These are phyloP conservation scores for Aythya baeri DNA, from an alignment of 2,113 vertebrate species.

Conservation along the genomic window DNA sequence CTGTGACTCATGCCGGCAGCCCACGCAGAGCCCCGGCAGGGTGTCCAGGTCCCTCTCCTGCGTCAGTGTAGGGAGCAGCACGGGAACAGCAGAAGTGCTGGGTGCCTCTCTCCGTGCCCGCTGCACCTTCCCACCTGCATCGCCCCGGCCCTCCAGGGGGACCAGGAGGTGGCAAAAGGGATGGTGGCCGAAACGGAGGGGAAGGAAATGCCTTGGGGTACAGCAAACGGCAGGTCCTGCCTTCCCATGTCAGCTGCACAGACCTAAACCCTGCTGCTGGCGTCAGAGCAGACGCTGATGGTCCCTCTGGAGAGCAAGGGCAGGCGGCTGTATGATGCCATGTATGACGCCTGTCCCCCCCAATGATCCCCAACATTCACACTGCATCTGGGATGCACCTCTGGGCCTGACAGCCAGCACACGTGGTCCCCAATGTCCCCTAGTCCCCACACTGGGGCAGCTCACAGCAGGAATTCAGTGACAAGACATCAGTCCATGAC, in stretches of 20 bases:
- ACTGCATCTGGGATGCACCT: fast-evolving
- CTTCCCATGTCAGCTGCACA: fast-evolving
- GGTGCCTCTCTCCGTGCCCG: background rate
- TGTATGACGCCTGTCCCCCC: background rate
- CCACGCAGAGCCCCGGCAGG: background rate
- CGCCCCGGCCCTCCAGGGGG: background rate
- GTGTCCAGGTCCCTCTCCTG: background rate
- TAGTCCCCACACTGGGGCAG: fast-evolving
- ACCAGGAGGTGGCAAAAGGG: fast-evolving
- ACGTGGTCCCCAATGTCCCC: fast-evolving
- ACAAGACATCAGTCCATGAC: background rate
- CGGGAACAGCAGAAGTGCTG: background rate
- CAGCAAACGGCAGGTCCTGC: fast-evolving
- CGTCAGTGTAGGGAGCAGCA: fast-evolving
- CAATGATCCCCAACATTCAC: background rate
- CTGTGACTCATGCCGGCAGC: conserved; percentile 34
- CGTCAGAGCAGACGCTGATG: fast-evolving
- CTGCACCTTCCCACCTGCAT: fast-evolving
- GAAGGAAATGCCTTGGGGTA: background rate
- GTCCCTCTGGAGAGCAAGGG: background rate
- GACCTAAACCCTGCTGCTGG: fast-evolving
- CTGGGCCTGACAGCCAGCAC: background rate
- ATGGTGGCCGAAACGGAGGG: fast-evolving
- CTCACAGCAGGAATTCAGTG: background rate
- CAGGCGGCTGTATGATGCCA: background rate